Base-by-base conservation (phyloP, 2,113 vertebrate species). In the Podocnemis expansa region DNA sequence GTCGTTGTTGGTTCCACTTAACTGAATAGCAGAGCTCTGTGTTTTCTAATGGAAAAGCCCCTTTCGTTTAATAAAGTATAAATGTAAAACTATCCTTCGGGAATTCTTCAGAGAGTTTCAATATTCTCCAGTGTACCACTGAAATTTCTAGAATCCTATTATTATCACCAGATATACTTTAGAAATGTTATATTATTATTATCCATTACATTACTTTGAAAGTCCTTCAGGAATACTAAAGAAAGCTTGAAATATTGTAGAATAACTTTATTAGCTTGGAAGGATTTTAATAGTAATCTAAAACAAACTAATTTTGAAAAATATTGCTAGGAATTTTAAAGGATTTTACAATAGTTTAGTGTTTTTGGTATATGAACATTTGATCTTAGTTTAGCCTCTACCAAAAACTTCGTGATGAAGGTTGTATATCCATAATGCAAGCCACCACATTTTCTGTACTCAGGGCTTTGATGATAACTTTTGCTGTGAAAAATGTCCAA, bases 361-460 rank as follows among this genome's bases (percentile, higher is more conserved):
- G 2, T 52, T 2, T 90, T 49, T 88, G 70, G 8, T 47, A 84
- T 21, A 24, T 43, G 83, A n/a, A 1, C 6, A 92, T 91, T 63
- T 91, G 67, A 95, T 27, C 14, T 75, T 27, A 52, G 84, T 89
- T 97, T 95, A 93, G 82, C 14, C 49, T 95, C 95, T 93, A 75
- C 31, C 0, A 1, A 31, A 10, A 52, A 38, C 34, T 70, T 85
- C 3, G 43, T 47, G 1, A 84, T 76, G 21, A 38, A 3, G 58
- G 24, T 29, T 41, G 6, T 27, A 38, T n/a, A 27, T 81, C 56
- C 24, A 55, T 8, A 43, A 81, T 29, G 24, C 54, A 76, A 10
- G 10, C 87, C n/a, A 47, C 14, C 78, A 2, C 27, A 58, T 88
- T 82, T 81, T 81, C 49, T 31, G 8, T 80, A 82, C 17, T 79